These are phyloP conservation scores for Scaptomyza caliginosa DNA, from an alignment of 2,888 invertebrate genomes.

Conservation along the genomic window DNA sequence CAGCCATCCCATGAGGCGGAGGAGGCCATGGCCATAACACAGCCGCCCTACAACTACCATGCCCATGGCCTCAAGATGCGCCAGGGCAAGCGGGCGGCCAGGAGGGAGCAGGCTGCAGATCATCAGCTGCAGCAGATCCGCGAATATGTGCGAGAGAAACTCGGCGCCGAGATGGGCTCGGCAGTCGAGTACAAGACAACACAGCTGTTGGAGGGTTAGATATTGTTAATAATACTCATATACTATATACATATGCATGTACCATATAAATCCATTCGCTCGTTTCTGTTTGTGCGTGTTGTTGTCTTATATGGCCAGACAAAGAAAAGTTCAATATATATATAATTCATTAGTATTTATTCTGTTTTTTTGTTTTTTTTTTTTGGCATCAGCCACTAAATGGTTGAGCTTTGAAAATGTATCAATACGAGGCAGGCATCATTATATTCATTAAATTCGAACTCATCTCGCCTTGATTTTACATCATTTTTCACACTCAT, in stretches of 20 bases:
- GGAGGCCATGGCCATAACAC: conserved; percentile 67
- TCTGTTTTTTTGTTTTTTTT: conserved; percentile 28
- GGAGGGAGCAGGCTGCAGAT: conserved; percentile 44
- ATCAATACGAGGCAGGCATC: conserved; percentile 2
- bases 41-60: conserved; percentile 83
- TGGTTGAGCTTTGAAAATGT: neutral
- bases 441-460: conserved; percentile 16
- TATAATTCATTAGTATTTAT: conserved; percentile 63
- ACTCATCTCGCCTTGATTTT: conserved; percentile 35
- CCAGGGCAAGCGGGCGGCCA: conserved; percentile 52
- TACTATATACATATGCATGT: conserved; percentile 11
- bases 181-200: conserved; percentile 77
- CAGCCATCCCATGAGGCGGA: conserved; percentile 23
- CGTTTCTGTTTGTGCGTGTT: conserved; percentile 29
- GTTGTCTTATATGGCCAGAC: conserved; percentile 20
- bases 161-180: conserved; percentile 77
- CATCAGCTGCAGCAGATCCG: conserved; percentile 67
- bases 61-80: conserved; percentile 70
- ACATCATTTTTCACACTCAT: conserved; percentile 26
- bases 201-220: conserved; percentile 68
- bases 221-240: conserved; percentile 42
- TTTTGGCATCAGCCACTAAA: neutral
- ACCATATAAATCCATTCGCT: conserved; percentile 18
- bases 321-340: conserved; percentile 10
- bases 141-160: conserved; percentile 74